Conservation (phyloP, 1,140 invertebrate genomes). For the Mizuhopecten yessoensis region DNA sequence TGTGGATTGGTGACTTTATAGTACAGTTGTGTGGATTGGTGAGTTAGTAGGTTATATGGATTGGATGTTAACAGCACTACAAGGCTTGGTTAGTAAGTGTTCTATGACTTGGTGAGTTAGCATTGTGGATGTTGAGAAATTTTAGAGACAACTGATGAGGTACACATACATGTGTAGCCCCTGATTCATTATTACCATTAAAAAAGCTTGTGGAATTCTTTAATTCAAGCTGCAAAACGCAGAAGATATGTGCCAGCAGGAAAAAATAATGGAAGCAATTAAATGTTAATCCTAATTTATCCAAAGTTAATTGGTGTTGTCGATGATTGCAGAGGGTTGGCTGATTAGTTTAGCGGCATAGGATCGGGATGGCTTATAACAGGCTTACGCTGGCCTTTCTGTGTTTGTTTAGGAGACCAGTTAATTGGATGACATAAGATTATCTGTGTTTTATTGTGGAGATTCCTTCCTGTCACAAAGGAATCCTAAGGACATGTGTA, state of each 20-base stretch:
- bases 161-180: no score
- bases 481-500: not conserved
- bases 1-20: no score
- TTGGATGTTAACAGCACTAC: no score
- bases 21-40: no score
- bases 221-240: no score
- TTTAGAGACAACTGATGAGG: no score
- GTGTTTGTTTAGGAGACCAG: not conserved
- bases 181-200: no score
- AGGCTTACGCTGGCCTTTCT: not conserved
- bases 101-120: no score
- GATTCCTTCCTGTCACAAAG: not conserved
- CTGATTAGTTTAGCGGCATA: not conserved
- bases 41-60: no score
- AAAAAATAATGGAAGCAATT: not conserved
- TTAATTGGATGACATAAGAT: slow-evolving; percentile 27
- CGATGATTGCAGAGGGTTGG: not conserved
- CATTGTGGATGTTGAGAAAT: no score
- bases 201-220: no score
- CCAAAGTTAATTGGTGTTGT: not conserved
- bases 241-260: not conserved
- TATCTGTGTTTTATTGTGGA: not conserved
- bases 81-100: no score
- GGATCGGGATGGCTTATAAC: not conserved
- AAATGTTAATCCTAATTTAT: slow-evolving; percentile 30